Conservation (phyloP, 2,797 vertebrate species). For the Dipus sagitta region DNA sequence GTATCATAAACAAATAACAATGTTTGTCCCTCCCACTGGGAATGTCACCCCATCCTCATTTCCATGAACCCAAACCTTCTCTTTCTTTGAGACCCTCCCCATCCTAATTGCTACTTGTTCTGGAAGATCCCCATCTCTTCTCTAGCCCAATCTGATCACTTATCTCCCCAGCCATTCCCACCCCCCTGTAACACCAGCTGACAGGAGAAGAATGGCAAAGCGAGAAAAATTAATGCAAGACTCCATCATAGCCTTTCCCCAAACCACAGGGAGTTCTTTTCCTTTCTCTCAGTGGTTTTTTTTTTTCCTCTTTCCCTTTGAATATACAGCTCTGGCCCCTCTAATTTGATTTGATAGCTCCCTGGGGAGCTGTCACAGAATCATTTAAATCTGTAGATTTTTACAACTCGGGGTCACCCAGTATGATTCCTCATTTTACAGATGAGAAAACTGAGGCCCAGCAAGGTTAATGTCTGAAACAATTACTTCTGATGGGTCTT, state of each 20-base stretch:
- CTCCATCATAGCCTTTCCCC: background rate
- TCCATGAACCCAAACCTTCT: constrained; percentile 1
- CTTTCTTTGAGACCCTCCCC: constrained; percentile 22
- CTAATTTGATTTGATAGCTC: constrained; percentile 73
- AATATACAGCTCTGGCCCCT: constrained; percentile 45
- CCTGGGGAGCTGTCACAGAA: constrained; percentile 70
- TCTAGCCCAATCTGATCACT: background rate
- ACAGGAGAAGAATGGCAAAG: constrained; percentile 55
- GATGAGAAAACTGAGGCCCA: constrained; percentile 82
- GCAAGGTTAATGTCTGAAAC: constrained; percentile 76
- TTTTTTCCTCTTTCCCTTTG: constrained; percentile 55
- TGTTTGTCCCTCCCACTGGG: constrained; percentile 42
- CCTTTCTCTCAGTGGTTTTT: constrained; percentile 37
- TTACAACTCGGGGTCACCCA: constrained; percentile 69
- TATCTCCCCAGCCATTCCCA: background rate
- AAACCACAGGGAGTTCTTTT: constrained; percentile 58
- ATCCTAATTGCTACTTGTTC: constrained; percentile 37
- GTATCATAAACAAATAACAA: constrained; percentile 49
- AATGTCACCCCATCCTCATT: background rate
- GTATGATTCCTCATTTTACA: constrained; percentile 80
- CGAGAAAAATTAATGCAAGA: background rate
- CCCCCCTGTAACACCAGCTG: background rate
- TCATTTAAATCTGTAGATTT: constrained; percentile 71
- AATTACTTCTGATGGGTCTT: constrained; percentile 65
- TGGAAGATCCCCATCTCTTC: background rate